Base-by-base conservation (phyloP, 2,888 invertebrate genomes). In the Sinelater perroti region DNA sequence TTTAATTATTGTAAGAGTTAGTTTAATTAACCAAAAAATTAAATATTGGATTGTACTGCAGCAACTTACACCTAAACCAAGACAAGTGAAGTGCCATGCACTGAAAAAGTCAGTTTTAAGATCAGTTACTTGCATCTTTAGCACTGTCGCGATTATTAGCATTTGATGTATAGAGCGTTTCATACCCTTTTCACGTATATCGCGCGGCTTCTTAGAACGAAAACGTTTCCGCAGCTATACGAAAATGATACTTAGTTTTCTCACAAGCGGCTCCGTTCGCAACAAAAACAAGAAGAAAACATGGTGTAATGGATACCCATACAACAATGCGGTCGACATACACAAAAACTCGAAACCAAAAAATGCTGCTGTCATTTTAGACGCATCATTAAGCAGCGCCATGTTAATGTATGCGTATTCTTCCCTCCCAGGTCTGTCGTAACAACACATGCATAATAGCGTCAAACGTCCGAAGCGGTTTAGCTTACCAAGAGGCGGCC, bases 361-460 rank as follows among this genome's bases (percentile, higher is more conserved):
- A 55, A 55, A 55, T 55, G 47, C 47, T 36, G 44, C 35, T 30
- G 46, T 46, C 46, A 47, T 40, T 55, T 55, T 40, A 40, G 38
- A 38, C 33, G 47, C 28, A 55, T 47, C 55, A 55, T 55, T 47
- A 46, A 55, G 42, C 40, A 38, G 40, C 47, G 31, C 30, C 44
- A 44, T 35, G 26, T 49, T 46, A 36, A 33, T 50, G 36, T 36
- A 53, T 52, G 21, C 17, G 14, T 55, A 33, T 47, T 26, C 26
- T 40, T n/a, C 13, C 28, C 7, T 17, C 1, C 14, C 35, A 24
- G 26, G 21, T 35, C 35, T 38, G 24, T 20, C 11, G 47, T 28
- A 50, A 50, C 50, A 36, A 50, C 38, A 50, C 28, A 28, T 38
- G 50, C 38, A 28, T 50, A 50, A 50, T 50, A 38, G 38, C 50